Evolutionary conservation across 2,888 invertebrate species (phyloP).

Genomic region (Acanthosoma haemorrhoidale): DNA sequence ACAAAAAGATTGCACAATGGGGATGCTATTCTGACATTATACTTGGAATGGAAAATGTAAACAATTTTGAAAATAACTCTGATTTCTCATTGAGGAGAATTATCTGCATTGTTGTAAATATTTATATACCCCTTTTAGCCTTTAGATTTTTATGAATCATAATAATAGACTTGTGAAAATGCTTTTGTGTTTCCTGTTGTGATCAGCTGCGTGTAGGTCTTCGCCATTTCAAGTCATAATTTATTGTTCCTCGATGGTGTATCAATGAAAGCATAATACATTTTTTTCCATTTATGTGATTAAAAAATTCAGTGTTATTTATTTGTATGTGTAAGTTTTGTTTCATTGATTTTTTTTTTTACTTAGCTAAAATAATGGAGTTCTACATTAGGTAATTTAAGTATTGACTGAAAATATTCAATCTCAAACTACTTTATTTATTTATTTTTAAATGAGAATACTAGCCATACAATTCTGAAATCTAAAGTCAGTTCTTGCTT

Average conservation of each 20-base stretch:
- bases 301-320: too few species aligned
- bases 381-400: too few species aligned
- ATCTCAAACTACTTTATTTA: too few species aligned
- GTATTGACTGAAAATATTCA: too few species aligned
- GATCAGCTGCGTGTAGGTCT: neutral
- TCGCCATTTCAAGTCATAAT: neutral
- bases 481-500: too few species aligned
- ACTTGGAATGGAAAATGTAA: neutral
- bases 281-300: neutral
- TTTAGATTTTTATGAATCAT: neutral
- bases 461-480: too few species aligned
- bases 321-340: too few species aligned
- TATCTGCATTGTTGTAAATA: neutral
- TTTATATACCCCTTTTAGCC: conserved; percentile 1
- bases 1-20: too few species aligned
- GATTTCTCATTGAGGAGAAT: neutral
- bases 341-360: too few species aligned
- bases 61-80: too few species aligned
- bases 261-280: neutral
- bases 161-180: neutral
- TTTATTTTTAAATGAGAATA: too few species aligned
- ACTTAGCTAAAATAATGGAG: too few species aligned
- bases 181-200: neutral
- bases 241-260: neutral
- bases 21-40: neutral